Conservation (phyloP, 2,797 vertebrate genomes). For the Scyliorhinus canicula region DNA sequence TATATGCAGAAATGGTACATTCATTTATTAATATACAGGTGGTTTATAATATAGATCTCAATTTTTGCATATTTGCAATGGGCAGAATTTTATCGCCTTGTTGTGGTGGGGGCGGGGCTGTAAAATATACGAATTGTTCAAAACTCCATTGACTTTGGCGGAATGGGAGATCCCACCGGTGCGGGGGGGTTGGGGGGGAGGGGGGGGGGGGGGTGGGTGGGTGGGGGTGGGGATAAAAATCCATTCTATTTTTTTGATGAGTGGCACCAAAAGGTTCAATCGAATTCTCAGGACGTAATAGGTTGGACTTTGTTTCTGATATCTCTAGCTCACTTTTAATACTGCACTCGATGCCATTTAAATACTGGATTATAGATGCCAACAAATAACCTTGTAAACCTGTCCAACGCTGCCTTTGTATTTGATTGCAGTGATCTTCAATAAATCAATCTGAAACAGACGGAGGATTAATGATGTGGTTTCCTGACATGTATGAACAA, state of each 20-base stretch:
- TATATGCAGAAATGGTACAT: neutral
- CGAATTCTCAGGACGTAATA: neutral
- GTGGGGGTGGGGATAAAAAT: too few species aligned
- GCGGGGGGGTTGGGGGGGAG: too few species aligned
- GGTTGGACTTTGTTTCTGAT: neutral
- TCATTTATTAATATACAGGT: neutral
- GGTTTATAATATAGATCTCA: neutral
- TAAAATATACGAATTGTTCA: too few species aligned
- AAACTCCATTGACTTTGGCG: too few species aligned
- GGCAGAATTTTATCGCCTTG: too few species aligned
- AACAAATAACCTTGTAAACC: neutral
- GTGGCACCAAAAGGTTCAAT: neutral
- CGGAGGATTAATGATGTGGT: neutral
- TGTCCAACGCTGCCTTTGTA: neutral
- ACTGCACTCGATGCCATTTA: neutral
- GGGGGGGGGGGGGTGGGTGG: too few species aligned
- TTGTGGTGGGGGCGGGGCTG: too few species aligned
- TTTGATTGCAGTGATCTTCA: neutral
- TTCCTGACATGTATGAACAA: neutral
- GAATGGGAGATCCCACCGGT: too few species aligned
- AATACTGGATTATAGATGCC: neutral
- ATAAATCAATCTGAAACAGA: slow-evolving; percentile 10
- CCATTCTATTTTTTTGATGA: neutral
- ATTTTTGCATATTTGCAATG: too few species aligned
- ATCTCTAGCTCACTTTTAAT: neutral